Conservation (phyloP, 1,140 invertebrate genomes). For the Marisa cornuarietis region DNA sequence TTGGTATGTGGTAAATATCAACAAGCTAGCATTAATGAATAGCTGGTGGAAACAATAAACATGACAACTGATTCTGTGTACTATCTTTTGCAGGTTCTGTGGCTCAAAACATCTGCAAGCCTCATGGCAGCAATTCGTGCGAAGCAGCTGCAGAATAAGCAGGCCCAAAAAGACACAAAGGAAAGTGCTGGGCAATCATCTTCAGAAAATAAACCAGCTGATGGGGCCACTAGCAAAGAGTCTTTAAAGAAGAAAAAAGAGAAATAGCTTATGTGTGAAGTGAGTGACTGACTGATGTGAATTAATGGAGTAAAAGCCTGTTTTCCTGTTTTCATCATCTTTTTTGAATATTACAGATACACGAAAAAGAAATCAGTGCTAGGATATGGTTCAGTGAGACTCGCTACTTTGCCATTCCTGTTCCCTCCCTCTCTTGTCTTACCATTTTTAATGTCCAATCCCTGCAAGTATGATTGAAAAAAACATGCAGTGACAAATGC, state of each 20-base stretch:
- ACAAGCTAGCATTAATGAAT: neutral
- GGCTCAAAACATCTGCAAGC: conserved; percentile 23
- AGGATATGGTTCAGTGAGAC: no score
- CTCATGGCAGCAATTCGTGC: conserved; percentile 16
- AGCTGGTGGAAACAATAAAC: neutral
- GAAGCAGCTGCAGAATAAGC: conserved; percentile 10
- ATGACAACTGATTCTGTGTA: neutral
- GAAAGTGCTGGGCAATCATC: conserved; percentile 6
- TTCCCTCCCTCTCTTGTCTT: no score
- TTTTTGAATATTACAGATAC: no score
- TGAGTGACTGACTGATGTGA: neutral
- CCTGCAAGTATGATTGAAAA: no score
- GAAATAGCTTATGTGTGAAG: neutral
- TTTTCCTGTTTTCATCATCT: no score
- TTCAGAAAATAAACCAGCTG: neutral
- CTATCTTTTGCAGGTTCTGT: conserved; percentile 24
- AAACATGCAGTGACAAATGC: no score
- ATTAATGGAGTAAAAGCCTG: neutral
- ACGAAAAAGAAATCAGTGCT: no score
- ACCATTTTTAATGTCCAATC: no score
- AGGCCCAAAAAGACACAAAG: neutral
- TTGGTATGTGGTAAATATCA: neutral
- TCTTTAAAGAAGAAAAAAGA: neutral
- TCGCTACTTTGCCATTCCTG: no score
- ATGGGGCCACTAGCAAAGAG: neutral